Evolutionary conservation across 2,113 vertebrate species (phyloP).

Genomic region (Neodontobutis hainanensis): DNA sequence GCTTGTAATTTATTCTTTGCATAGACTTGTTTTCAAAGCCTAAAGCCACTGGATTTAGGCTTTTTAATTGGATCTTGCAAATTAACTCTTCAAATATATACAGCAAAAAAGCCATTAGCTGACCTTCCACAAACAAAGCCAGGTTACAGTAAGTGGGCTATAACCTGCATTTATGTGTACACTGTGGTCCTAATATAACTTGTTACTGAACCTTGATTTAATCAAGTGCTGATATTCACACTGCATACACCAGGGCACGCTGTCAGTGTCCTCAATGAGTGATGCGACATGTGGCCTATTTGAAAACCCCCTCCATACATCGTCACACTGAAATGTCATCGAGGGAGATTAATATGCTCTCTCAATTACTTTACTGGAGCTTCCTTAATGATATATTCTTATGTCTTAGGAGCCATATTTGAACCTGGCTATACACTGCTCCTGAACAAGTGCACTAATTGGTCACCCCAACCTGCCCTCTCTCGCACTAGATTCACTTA

Average conservation of each 20-base stretch:
- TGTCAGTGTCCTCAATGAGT: slow-evolving; percentile 17
- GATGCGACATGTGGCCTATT: slow-evolving; percentile 36
- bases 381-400: slow-evolving; percentile 27
- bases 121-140: no score
- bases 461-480: slow-evolving; percentile 1
- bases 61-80: no score
- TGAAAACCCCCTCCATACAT: slow-evolving; percentile 37
- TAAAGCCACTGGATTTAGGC: no score
- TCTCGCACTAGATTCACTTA: slow-evolving; percentile 10
- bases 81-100: no score
- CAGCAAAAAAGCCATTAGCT: no score
- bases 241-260: neutral
- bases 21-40: no score
- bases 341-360: slow-evolving; percentile 45
- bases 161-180: neutral
- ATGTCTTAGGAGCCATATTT: slow-evolving; percentile 5
- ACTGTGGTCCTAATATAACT: neutral
- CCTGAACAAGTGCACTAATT: slow-evolving; percentile 16
- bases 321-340: slow-evolving; percentile 49
- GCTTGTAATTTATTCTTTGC: no score
- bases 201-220: neutral
- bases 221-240: neutral
- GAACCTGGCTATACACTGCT: slow-evolving; percentile 12
- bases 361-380: slow-evolving; percentile 23
- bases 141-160: no score